Evolutionary conservation across 30 jellyfish, hydroid and myxozoan genomes (phyloP).

Genomic region (Catostylus mosaicus): DNA sequence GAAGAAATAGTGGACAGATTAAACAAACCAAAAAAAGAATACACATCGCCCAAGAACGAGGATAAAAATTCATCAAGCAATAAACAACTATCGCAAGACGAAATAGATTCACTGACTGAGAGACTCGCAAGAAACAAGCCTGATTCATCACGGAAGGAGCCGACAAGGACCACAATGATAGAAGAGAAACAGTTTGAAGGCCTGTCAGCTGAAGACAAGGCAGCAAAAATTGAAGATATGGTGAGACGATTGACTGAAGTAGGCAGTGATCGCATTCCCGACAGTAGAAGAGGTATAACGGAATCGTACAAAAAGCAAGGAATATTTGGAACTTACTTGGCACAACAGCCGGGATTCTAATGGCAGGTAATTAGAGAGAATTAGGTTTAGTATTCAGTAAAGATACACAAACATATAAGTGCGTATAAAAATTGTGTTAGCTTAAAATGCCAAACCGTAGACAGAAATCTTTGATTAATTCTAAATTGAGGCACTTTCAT

Average conservation of each 20-base stretch:
- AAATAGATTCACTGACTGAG: constrained; percentile 38
- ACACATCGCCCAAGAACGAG: not conserved
- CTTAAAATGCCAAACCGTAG: too few relatives aligned
- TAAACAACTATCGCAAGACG: constrained; percentile 40
- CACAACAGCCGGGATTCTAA: not conserved
- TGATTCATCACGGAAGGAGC: constrained; percentile 27
- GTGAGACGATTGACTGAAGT: constrained; percentile 43
- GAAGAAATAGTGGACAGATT: constrained; percentile 60
- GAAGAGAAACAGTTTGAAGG: constrained; percentile 49
- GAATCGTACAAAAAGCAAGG: constrained; percentile 50
- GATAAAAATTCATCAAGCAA: not conserved
- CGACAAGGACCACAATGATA: constrained; percentile 41
- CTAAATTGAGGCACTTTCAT: too few relatives aligned
- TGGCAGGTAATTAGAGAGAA: too few relatives aligned
- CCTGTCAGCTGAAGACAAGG: constrained; percentile 17
- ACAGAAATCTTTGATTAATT: too few relatives aligned
- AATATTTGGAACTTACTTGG: constrained; percentile 51
- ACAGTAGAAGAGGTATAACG: constrained; percentile 56
- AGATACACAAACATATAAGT: too few relatives aligned
- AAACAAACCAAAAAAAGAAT: constrained; percentile 35
- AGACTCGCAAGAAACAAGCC: constrained; percentile 47
- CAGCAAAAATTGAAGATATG: constrained; percentile 49
- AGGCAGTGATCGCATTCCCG: constrained; percentile 12
- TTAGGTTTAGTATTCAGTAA: too few relatives aligned
- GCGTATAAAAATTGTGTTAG: too few relatives aligned